Evolutionary conservation across 2,797 vertebrate genomes (phyloP).

Genomic region (Sebastes cheni): DNA sequence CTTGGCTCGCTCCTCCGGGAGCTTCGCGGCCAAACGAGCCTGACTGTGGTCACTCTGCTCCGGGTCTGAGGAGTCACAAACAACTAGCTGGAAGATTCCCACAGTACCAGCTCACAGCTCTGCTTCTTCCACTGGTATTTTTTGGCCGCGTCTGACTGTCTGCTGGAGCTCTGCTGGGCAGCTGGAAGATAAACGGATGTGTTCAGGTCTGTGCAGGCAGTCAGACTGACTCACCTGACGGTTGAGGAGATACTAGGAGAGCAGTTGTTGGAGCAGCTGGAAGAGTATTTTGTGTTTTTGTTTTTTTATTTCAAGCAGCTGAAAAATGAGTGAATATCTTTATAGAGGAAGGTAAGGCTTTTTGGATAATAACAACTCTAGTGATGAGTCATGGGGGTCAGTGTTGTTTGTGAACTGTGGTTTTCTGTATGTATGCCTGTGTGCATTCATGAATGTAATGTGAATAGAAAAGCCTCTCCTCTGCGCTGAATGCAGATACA

Average conservation of each 20-base stretch:
- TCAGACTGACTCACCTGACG: constrained; percentile 35
- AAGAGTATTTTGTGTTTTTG: background rate
- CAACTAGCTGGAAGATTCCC: background rate
- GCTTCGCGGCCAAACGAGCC: constrained; percentile 26
- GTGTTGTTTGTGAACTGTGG: background rate
- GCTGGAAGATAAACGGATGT: constrained; percentile 6
- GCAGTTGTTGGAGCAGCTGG: background rate
- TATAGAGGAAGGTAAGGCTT: constrained; percentile 81
- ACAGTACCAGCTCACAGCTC: background rate
- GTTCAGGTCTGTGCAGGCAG: background rate
- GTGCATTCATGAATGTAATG: background rate
- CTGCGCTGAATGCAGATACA: background rate
- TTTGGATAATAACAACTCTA: background rate
- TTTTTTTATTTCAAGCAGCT: constrained; percentile 17
- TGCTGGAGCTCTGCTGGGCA: background rate
- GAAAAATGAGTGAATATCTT: constrained; percentile 79
- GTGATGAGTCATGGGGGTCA: constrained; percentile 6
- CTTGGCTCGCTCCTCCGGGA: constrained; percentile 55
- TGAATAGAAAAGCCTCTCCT: constrained; percentile 2
- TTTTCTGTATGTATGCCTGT: background rate
- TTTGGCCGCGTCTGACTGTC: background rate
- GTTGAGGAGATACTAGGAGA: constrained; percentile 12
- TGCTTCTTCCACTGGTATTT: background rate
- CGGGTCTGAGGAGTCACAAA: constrained; percentile 47
- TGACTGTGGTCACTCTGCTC: constrained; percentile 63